phyloP scores from a whole-genome alignment of 1,140 invertebrate genomes.

The Eufriesea mexicana region DNA sequence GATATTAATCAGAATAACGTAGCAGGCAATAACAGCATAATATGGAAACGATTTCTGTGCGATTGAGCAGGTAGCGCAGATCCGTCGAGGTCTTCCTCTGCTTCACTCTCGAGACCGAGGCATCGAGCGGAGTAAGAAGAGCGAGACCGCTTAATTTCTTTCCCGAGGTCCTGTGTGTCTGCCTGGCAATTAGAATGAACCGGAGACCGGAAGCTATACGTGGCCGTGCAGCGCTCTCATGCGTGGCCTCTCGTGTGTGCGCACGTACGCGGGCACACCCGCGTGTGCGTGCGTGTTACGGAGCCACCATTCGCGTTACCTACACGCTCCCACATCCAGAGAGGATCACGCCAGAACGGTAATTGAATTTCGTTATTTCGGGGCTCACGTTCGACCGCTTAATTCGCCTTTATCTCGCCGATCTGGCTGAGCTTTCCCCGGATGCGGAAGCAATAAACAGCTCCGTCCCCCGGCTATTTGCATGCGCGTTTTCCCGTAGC shows the following conservation, averaged over 20 bases:
- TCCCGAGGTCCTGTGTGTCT: conserved; percentile 38
- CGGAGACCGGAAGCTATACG: conserved; percentile 62
- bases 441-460: conserved; percentile 23
- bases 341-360: not conserved
- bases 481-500: not conserved
- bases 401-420: not conserved
- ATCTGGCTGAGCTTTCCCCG: conserved; percentile 23
- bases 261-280: not conserved
- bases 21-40: not conserved
- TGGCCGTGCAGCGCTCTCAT: conserved; percentile 60
- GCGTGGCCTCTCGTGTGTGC: conserved; percentile 53
- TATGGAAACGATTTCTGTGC: conserved; percentile 12
- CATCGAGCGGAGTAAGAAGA: conserved; percentile 56
- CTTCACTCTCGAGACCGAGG: conserved; percentile 54
- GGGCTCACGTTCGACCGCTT: conserved; percentile 4
- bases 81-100: conserved; percentile 4
- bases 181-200: conserved; percentile 62
- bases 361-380: conserved; percentile 24
- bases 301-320: conserved; percentile 1
- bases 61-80: conserved; percentile 36
- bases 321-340: not conserved
- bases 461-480: not conserved
- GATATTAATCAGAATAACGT: no score
- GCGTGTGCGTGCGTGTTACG: no score
- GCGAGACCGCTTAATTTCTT: conserved; percentile 63